Percentiles rank a stretch among this genome's conserved stretches.
These are phyloP conservation scores for Craterocephalus amniculus DNA, from an alignment of 2,797 vertebrate species.

Conservation along the genomic window DNA sequence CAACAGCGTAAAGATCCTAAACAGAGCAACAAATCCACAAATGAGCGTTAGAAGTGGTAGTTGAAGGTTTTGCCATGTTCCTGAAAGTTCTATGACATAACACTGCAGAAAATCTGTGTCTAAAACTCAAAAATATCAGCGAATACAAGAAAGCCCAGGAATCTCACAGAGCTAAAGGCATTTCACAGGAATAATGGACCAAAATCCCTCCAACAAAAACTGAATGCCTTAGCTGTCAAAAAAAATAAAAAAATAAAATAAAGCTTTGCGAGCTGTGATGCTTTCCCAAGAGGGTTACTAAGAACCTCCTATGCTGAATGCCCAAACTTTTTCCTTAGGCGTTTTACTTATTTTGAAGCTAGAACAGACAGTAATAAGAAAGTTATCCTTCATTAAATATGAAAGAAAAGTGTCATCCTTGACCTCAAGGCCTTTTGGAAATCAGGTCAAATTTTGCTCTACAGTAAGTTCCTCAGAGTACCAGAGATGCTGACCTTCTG, in stretches of 20 bases:
- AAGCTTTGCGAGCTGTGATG: neutral
- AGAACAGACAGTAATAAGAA: neutral
- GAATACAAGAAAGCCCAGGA: neutral
- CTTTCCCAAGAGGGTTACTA: neutral
- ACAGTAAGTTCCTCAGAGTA: neutral
- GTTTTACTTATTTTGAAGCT: neutral
- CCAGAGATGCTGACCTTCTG: neutral
- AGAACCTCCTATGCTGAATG: neutral
- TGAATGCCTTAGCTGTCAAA: neutral
- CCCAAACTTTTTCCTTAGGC: neutral
- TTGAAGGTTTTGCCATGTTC: neutral
- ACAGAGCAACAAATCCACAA: neutral
- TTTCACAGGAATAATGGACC: neutral
- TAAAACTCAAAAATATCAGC: neutral
- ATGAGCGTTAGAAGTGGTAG: neutral
- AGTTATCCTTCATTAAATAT: neutral
- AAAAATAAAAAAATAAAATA: too few species aligned
- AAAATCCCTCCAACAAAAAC: neutral
- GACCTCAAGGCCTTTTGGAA: neutral
- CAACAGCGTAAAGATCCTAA: neutral
- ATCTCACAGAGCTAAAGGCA: neutral
- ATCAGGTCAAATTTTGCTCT: neutral
- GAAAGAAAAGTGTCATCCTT: neutral
- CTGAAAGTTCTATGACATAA: neutral
- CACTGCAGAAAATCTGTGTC: neutral